A percentile compares a stretch with the other conserved stretches of the same genome.
phyloP scores from a whole-genome alignment of 2,113 vertebrate genomes.

The Triplophysa dalaica region DNA sequence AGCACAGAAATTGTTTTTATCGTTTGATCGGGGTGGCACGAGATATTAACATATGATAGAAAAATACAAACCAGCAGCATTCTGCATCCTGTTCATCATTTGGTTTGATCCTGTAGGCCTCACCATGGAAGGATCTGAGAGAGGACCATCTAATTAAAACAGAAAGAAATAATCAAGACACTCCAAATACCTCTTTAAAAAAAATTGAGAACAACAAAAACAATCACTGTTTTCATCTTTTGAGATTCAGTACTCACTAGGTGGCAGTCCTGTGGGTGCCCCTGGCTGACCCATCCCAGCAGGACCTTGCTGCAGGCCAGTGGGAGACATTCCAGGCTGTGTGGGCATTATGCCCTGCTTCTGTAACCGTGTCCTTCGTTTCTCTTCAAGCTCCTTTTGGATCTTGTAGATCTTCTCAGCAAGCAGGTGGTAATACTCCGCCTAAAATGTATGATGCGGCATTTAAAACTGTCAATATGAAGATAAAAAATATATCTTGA shows the following conservation, averaged over 20 bases:
- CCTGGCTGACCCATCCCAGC: conserved; percentile 64
- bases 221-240: background rate
- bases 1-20: background rate
- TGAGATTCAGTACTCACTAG: conserved; percentile 78
- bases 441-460: conserved; percentile 67
- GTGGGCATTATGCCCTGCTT: conserved; percentile 85
- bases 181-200: background rate
- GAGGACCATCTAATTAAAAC: conserved; percentile 82
- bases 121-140: conserved; percentile 86
- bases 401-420: conserved; percentile 99
- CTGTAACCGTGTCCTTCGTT: conserved; percentile 89
- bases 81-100: conserved; percentile 89
- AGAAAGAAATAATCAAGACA: background rate
- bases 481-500: background rate
- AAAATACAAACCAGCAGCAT: conserved; percentile 78
- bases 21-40: background rate
- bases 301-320: conserved; percentile 79
- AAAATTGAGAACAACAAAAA: no score
- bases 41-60: background rate
- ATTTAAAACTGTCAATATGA: background rate
- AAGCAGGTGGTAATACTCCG: conserved; percentile 93
- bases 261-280: conserved; percentile 76
- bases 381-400: conserved; percentile 96
- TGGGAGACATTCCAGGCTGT: conserved; percentile 73
- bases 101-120: conserved; percentile 87